Evolutionary conservation across 2,113 vertebrate species (phyloP), one percentile per base, ranked within the genome.

Genomic region (human): DNA sequence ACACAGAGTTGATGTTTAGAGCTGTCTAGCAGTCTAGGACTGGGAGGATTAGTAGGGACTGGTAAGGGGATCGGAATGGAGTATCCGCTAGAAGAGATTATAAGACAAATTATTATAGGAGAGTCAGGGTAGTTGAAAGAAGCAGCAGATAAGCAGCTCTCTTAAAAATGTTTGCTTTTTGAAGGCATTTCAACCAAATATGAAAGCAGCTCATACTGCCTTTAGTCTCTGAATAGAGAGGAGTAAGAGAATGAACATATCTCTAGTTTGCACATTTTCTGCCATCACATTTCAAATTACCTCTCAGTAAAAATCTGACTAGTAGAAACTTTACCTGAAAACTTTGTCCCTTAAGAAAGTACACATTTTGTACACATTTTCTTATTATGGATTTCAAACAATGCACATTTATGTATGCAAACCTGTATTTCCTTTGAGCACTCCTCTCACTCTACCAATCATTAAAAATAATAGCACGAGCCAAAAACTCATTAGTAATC

Each of bases 301-400:
- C 95, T 98, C 45, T 94, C 57, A 95, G 97, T 97, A 85, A 98
- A 98, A 98, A 98, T 61, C 96, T 94, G 96, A 98, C 93, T 95
- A 96, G 97, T 97, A 85, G 92, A 98, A 96, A 97, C 93, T 98
- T 98, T 92, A 87, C 96, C 94, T 92, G 68, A 96, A 98, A 98
- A 98, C 90, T 97, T 98, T 97, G 98, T 96, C 94, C 97, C 88
- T 98, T 97, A 97, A 97, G 97, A 98, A 98, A 97, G 94, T 95
- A 64, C 94, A 90, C 96, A 97, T 97, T 98, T 98, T 98, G 94
- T 95, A 64, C 94, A 90, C 96, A 97, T 97, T 98, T 98, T 98
- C 98, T 98, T 98, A 98, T 98, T 96, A 97, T 73, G 57, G 66
- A 82, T 96, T 97, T 97, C 43, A 92, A 97, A 79, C 84, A 81